These are phyloP conservation scores for Eubasilissa regina DNA, from an alignment of 1,140 invertebrate genomes.

Conservation along the genomic window DNA sequence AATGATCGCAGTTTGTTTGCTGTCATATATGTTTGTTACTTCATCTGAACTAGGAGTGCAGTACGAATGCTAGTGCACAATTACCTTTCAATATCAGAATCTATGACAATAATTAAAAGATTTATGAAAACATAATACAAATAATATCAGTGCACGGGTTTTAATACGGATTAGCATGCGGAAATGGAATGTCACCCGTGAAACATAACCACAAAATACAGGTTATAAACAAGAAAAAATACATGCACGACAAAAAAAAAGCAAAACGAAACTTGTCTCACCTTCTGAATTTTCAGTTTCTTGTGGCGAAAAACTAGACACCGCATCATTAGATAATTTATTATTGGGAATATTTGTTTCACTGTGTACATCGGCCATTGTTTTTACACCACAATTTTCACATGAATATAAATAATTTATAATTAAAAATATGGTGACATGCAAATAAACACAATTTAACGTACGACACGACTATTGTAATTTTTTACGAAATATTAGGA, in stretches of 20 bases:
- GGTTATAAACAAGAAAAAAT: slow-evolving; percentile 7
- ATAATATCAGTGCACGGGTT: slow-evolving; percentile 8
- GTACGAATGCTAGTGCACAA: no score
- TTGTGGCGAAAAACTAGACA: slow-evolving; percentile 19
- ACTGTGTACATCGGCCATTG: slow-evolving; percentile 42
- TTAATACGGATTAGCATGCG: slow-evolving; percentile 22
- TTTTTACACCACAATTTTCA: slow-evolving; percentile 13
- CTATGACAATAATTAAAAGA: no score
- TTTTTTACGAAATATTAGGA: slow-evolving; percentile 7
- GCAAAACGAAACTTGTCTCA: background rate
- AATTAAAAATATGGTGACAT: slow-evolving; percentile 1
- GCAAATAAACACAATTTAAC: slow-evolving; percentile 6
- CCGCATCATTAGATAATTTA: background rate
- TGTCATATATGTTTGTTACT: no score
- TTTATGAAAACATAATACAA: no score
- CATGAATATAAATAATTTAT: background rate
- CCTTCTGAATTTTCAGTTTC: slow-evolving; percentile 24
- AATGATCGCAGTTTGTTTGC: no score
- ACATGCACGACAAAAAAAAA: background rate
- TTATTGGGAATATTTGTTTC: slow-evolving; percentile 29
- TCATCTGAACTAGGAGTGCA: no score
- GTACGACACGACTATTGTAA: background rate
- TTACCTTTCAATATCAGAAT: no score
- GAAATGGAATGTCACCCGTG: slow-evolving; percentile 25
- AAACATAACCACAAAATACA: slow-evolving; percentile 40